Conservation (phyloP, 2,797 vertebrate genomes). For the Sebastes matsubarae region DNA sequence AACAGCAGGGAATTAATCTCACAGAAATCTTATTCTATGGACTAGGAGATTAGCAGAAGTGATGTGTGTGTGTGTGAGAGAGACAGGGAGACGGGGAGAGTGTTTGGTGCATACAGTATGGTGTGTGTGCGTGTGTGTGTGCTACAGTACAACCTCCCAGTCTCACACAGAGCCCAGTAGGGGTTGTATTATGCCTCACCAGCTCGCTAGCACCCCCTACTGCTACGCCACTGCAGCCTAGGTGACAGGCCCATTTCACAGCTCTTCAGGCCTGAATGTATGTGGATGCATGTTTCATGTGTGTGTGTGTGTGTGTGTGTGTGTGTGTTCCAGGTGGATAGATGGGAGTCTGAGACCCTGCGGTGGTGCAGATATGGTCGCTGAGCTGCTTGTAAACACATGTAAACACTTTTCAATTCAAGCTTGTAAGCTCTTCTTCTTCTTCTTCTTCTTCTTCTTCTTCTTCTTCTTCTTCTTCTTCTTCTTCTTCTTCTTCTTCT, state of each 20-base stretch:
- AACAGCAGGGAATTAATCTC: slow-evolving; percentile 44
- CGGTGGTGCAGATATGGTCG: slow-evolving; percentile 26
- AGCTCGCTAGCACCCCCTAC: slow-evolving; percentile 73
- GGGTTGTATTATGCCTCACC: slow-evolving; percentile 49
- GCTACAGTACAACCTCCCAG: slow-evolving; percentile 1
- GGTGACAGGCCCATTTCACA: slow-evolving; percentile 45
- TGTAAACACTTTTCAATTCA: slow-evolving; percentile 55
- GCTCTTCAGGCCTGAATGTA: not conserved
- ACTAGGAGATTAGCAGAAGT: slow-evolving; percentile 26
- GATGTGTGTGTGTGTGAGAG: not conserved
- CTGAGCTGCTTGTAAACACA: slow-evolving; percentile 40
- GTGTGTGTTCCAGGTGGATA: slow-evolving; percentile 7
- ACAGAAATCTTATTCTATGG: slow-evolving; percentile 31
- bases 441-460: not conserved
- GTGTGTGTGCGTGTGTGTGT: not conserved
- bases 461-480: no score
- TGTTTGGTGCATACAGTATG: not conserved
- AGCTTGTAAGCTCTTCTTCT: not conserved
- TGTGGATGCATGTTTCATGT: slow-evolving; percentile 9
- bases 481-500: no score
- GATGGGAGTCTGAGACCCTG: slow-evolving; percentile 37
- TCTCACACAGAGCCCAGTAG: slow-evolving; percentile 33
- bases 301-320: not conserved
- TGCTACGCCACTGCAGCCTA: slow-evolving; percentile 45
- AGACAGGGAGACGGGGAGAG: not conserved